phyloP scores from a whole-genome alignment of 2,113 vertebrate genomes.

The Perognathus longimembris region DNA sequence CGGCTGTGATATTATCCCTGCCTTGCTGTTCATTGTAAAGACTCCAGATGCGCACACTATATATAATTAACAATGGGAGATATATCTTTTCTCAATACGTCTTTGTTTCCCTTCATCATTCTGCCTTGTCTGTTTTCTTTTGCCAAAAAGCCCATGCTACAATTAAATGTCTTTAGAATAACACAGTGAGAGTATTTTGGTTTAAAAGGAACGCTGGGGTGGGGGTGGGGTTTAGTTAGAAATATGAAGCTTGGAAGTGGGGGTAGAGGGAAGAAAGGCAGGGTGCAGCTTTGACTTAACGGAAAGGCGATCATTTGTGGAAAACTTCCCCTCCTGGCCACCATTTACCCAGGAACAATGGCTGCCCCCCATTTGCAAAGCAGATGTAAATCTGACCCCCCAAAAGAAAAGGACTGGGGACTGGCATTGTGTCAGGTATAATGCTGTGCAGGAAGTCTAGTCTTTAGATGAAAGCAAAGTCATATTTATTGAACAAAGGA shows the following conservation, averaged over 20 bases:
- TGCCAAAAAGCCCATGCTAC: constrained; percentile 77
- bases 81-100: constrained; percentile 74
- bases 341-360: not conserved
- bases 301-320: not conserved
- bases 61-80: constrained; percentile 81
- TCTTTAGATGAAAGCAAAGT: constrained; percentile 63
- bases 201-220: constrained; percentile 66
- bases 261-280: constrained; percentile 43
- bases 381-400: constrained; percentile 49
- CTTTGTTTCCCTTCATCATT: constrained; percentile 79
- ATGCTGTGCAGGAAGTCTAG: constrained; percentile 50
- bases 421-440: constrained; percentile 48
- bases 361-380: constrained; percentile 48
- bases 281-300: constrained; percentile 46
- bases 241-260: constrained; percentile 45
- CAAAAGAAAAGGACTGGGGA: constrained; percentile 21
- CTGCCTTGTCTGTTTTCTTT: constrained; percentile 78
- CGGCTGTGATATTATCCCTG: constrained; percentile 74
- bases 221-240: constrained; percentile 58
- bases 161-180: constrained; percentile 81
- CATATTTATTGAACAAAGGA: constrained; percentile 74
- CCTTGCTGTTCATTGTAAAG: constrained; percentile 75
- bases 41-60: constrained; percentile 75
- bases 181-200: constrained; percentile 72
- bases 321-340: not conserved